These are phyloP conservation scores for Myiothlypis coronata DNA, from an alignment of 2,797 vertebrate genomes.

Conservation along the genomic window DNA sequence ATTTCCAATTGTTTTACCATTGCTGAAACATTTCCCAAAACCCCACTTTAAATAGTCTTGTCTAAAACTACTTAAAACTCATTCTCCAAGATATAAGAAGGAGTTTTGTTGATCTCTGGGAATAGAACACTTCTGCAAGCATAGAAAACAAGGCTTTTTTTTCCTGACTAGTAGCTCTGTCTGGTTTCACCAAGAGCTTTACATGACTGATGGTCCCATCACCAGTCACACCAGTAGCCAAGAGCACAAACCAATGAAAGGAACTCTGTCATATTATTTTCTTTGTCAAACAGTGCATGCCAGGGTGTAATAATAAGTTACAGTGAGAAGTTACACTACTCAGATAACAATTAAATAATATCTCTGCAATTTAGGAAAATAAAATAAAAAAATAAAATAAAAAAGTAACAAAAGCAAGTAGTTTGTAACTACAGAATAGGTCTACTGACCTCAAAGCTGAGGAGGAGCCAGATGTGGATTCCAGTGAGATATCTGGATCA, in stretches of 20 bases:
- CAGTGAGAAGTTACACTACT: neutral
- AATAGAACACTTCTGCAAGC: neutral
- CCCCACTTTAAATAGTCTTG: neutral
- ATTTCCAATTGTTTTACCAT: neutral
- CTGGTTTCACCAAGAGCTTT: slow-evolving; percentile 45
- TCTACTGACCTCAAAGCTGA: neutral
- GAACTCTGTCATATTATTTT: neutral
- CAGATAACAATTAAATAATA: slow-evolving; percentile 24
- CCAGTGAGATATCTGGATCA: neutral
- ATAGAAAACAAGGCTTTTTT: neutral
- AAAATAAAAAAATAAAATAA: neutral
- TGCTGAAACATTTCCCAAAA: neutral
- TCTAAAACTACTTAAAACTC: neutral
- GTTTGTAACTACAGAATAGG: neutral
- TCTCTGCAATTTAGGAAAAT: slow-evolving; percentile 6
- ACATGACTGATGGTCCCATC: slow-evolving; percentile 16
- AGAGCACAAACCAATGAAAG: slow-evolving; percentile 3
- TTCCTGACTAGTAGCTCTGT: neutral
- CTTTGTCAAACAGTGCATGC: slow-evolving; percentile 25
- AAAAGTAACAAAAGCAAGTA: neutral
- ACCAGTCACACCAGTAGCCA: neutral
- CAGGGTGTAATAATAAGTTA: neutral
- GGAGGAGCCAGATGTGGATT: rapidly evolving
- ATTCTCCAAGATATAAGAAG: neutral
- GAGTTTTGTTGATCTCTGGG: neutral